These are phyloP conservation scores for Mythimna lalbum DNA, from an alignment of 2,888 invertebrate genomes.

Conservation along the genomic window DNA sequence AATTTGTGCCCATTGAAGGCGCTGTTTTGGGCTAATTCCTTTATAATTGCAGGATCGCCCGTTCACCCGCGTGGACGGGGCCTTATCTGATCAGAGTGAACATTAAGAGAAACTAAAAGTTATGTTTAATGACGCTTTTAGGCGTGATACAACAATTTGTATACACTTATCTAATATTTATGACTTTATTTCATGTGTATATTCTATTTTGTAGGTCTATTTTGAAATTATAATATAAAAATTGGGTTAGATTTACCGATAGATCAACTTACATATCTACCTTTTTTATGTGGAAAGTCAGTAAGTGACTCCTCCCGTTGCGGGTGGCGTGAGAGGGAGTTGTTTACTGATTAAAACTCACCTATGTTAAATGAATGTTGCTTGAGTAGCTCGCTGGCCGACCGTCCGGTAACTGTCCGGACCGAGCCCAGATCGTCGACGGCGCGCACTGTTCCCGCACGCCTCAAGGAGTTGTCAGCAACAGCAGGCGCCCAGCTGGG, in stretches of 20 bases:
- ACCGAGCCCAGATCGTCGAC: too few species aligned
- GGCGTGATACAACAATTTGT: conserved; percentile 71
- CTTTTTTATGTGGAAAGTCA: too few species aligned
- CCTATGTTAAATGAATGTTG: too few species aligned
- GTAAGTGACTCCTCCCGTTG: too few species aligned
- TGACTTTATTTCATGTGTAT: conserved; percentile 47
- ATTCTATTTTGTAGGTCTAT: conserved; percentile 6
- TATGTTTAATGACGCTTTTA: conserved; percentile 75
- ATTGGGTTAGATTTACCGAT: neutral
- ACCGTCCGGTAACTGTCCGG: too few species aligned
- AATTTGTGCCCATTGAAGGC: conserved; percentile 90
- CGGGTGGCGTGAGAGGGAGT: too few species aligned
- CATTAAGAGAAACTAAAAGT: conserved; percentile 81
- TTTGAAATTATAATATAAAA: neutral
- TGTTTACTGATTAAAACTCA: too few species aligned
- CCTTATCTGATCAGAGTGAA: conserved; percentile 83
- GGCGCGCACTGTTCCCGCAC: too few species aligned
- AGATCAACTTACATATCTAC: too few species aligned
- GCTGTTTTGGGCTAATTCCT: conserved; percentile 88
- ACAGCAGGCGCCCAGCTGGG: too few species aligned
- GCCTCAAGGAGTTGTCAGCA: too few species aligned
- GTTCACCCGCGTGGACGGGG: conserved; percentile 78
- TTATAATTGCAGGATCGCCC: conserved; percentile 88
- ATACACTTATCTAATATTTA: conserved; percentile 62
- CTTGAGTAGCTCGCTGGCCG: too few species aligned